Evolutionary conservation across 2,113 vertebrate species (phyloP).

Genomic region (Carassius carassius): DNA sequence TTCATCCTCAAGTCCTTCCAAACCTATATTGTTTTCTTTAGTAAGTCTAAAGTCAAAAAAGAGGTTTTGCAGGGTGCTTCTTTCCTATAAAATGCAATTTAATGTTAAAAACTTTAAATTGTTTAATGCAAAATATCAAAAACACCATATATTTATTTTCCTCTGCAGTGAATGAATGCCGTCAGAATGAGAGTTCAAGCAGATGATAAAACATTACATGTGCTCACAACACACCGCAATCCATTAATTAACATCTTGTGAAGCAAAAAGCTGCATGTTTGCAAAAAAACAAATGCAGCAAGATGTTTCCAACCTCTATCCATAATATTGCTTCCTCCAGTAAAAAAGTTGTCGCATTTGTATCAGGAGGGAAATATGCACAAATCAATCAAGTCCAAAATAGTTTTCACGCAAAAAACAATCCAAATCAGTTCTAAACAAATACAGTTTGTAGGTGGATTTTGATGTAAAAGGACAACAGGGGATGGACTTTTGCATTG

Average conservation of each 20-base stretch:
- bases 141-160: neutral
- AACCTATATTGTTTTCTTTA: neutral
- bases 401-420: too few relatives aligned
- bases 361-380: neutral
- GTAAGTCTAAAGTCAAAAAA: neutral
- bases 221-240: neutral
- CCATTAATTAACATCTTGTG: neutral
- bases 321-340: neutral
- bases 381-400: neutral
- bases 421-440: neutral
- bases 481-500: neutral
- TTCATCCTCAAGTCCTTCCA: neutral
- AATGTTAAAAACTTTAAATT: too few relatives aligned
- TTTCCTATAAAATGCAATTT: neutral
- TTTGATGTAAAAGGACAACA: neutral
- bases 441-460: neutral
- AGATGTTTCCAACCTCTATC: neutral
- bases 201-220: neutral
- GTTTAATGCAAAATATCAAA: neutral
- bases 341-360: too few relatives aligned
- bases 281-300: neutral
- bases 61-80: neutral
- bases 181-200: neutral
- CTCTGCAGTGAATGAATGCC: neutral
- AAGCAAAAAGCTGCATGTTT: neutral